These are phyloP conservation scores for Rhingia campestris DNA, from an alignment of 2,888 invertebrate species.

Conservation along the genomic window DNA sequence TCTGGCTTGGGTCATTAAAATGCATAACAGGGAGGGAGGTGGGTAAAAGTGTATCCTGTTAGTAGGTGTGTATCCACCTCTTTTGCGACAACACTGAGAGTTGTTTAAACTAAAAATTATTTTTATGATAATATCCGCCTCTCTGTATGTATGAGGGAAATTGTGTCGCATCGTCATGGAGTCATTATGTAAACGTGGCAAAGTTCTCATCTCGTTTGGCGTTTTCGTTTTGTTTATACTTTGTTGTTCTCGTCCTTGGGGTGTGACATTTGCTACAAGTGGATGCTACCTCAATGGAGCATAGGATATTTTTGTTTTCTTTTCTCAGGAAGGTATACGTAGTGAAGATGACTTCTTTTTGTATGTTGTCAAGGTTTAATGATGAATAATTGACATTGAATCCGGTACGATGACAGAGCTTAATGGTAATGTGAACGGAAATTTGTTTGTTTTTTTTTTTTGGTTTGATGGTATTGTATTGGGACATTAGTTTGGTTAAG, in stretches of 20 bases:
- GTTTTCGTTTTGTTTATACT: background rate
- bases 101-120: constrained; percentile 67
- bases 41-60: background rate
- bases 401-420: constrained; percentile 1
- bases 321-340: background rate
- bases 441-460: background rate
- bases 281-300: constrained; percentile 2
- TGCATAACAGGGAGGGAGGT: constrained; percentile 31
- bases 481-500: constrained; percentile 21
- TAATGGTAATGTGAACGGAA: background rate
- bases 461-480: background rate
- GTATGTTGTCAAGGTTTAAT: constrained; percentile 39
- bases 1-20: constrained; percentile 50
- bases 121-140: constrained; percentile 57
- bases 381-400: constrained; percentile 58
- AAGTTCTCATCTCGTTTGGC: background rate
- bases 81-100: constrained; percentile 18
- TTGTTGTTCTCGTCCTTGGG: constrained; percentile 9
- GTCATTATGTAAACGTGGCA: constrained; percentile 27
- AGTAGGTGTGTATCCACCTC: background rate
- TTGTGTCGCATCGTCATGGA: constrained; percentile 51
- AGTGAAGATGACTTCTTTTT: constrained; percentile 22
- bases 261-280: constrained; percentile 30
- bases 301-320: background rate
- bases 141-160: background rate